Base-by-base conservation (phyloP, 2,888 invertebrate genomes). In the Caenorhabditis imperialis region DNA sequence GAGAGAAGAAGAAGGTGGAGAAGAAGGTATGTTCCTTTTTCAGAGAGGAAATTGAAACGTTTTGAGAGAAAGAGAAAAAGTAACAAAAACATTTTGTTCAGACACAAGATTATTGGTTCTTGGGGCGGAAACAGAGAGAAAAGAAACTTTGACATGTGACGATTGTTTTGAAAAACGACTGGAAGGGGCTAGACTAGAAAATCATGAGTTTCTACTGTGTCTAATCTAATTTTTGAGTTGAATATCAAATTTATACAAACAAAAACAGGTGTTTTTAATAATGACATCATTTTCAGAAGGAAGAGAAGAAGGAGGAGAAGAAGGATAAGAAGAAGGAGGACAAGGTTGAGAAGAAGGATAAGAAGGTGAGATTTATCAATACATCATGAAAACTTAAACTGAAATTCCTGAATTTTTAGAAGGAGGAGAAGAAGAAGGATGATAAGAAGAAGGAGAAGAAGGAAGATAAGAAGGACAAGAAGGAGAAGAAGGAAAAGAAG, bases 381-480 rank as follows among this genome's bases (percentile, higher is more conserved):
- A n/a, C n/a, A n/a, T n/a, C n/a, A n/a, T n/a, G n/a, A n/a, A n/a
- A n/a, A n/a, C n/a, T n/a, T n/a, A n/a, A n/a, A n/a, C n/a, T n/a
- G n/a, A n/a, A n/a, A n/a, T n/a, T n/a, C n/a, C n/a, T n/a, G n/a
- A n/a, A 10, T 61, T 44, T 44, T 20, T 44, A 6, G 10, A 44
- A 44, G 22, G 22, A 20, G 18, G 22, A 18, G 16, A 44, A 44
- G 20, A 44, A 44, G n/a, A n/a, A n/a, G 65, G n/a, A n/a, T n/a
- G n/a, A n/a, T n/a, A n/a, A n/a, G n/a, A n/a, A n/a, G 51, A 47
- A 79, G 67, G 53, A 75, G 50, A 50, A 75, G 55, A 33, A 67
- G 30, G 57, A n/a, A n/a, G n/a, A 72, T 23, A 40, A 77, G 40
- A 53, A 75, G 45, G 54, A 79, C 44, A 54, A 75, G 40, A 48